A percentile compares a stretch with the other conserved stretches of the same genome.
Conservation (phyloP, 2,888 invertebrate genomes). For the Pandemis corylana region DNA sequence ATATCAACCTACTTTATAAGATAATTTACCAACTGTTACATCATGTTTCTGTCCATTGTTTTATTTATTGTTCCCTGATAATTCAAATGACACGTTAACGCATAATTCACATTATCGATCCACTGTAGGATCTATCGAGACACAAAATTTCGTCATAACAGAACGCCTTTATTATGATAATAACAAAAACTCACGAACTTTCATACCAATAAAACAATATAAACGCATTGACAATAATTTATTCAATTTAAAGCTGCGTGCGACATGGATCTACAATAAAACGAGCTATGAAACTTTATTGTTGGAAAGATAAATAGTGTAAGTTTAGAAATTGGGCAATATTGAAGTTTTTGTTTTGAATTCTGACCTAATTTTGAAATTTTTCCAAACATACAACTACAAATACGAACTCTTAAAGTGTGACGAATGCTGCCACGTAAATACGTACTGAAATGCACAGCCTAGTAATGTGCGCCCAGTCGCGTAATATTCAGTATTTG, state of each 20-base stretch:
- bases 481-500: too few species aligned
- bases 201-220: constrained; percentile 81
- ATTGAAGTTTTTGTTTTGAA: not conserved
- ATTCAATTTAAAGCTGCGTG: constrained; percentile 63
- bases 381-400: not conserved
- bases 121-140: constrained; percentile 54
- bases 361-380: not conserved
- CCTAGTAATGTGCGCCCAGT: too few species aligned
- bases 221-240: constrained; percentile 80
- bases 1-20: constrained; percentile 33
- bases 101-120: constrained; percentile 56
- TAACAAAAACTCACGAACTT: constrained; percentile 71
- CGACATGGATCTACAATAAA: constrained; percentile 44
- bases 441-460: too few species aligned
- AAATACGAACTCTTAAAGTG: too few species aligned
- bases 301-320: constrained; percentile 21
- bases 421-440: too few species aligned
- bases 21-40: constrained; percentile 41
- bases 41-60: constrained; percentile 37
- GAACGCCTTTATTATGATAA: constrained; percentile 61
- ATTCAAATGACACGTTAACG: constrained; percentile 37
- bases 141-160: constrained; percentile 67
- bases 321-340: constrained; percentile 14
- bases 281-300: constrained; percentile 9
- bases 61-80: constrained; percentile 41